These are phyloP conservation scores for Hetaerina americana DNA, from an alignment of 1,140 invertebrate species.

Conservation along the genomic window DNA sequence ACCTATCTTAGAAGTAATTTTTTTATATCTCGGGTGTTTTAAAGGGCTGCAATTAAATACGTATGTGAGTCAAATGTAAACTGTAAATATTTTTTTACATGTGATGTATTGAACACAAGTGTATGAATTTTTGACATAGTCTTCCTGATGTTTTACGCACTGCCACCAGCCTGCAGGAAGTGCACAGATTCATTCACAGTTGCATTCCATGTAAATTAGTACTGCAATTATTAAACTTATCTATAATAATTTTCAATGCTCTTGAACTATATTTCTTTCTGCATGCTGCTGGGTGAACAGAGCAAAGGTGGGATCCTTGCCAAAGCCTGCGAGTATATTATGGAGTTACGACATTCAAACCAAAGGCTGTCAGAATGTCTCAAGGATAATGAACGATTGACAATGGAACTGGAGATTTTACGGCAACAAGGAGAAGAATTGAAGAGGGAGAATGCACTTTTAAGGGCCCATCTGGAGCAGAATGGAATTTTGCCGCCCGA, in stretches of 20 bases:
- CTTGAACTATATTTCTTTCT: not conserved
- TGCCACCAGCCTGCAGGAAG: too few relatives aligned
- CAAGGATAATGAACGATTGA: slow-evolving; percentile 44
- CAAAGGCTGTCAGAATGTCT: slow-evolving; percentile 46
- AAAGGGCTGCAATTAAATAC: too few relatives aligned
- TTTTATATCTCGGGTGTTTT: too few relatives aligned
- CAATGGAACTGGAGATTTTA: slow-evolving; percentile 39
- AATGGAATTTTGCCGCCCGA: slow-evolving; percentile 25
- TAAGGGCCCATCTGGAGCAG: slow-evolving; percentile 35
- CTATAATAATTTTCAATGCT: slow-evolving; percentile 6
- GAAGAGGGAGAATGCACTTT: slow-evolving; percentile 43
- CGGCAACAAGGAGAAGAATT: slow-evolving; percentile 44
- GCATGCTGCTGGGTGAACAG: slow-evolving; percentile 36
- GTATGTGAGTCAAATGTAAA: too few relatives aligned
- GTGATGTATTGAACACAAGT: too few relatives aligned
- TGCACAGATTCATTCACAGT: too few relatives aligned
- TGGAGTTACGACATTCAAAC: slow-evolving; percentile 66
- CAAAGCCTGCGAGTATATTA: slow-evolving; percentile 92
- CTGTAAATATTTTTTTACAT: too few relatives aligned
- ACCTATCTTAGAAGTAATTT: too few relatives aligned
- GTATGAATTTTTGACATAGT: too few relatives aligned
- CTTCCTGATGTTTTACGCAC: too few relatives aligned
- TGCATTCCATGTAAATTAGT: not conserved
- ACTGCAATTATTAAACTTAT: slow-evolving; percentile 6
- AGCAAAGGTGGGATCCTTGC: slow-evolving; percentile 93